Percentiles rank a stretch among this genome's conserved stretches.
Evolutionary conservation across 2,888 invertebrate genomes (phyloP).

Genomic region (Clistopyga incitator): DNA sequence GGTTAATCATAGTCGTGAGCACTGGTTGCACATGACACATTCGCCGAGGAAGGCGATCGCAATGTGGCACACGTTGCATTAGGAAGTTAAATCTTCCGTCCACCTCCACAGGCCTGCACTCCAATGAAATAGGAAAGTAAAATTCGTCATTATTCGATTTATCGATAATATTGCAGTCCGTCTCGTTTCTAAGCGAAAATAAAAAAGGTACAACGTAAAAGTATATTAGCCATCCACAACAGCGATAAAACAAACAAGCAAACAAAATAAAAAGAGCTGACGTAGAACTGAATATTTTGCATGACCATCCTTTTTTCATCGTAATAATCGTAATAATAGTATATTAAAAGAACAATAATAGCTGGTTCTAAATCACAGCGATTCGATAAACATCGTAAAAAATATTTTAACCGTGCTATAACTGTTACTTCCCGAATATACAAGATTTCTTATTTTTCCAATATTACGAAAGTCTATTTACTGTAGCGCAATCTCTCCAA

Average conservation of each 20-base stretch:
- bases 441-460: constrained; percentile 55
- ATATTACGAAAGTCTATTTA: constrained; percentile 37
- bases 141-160: constrained; percentile 19
- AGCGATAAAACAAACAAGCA: constrained; percentile 16
- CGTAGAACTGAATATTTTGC: constrained; percentile 15
- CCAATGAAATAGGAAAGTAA: constrained; percentile 9
- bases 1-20: constrained; percentile 90
- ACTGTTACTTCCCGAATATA: constrained; percentile 11
- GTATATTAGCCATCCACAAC: constrained; percentile 18
- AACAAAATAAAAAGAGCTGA: constrained; percentile 19
- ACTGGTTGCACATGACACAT: constrained; percentile 95
- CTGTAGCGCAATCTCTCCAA: constrained; percentile 20
- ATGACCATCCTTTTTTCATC: constrained; percentile 1
- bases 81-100: constrained; percentile 48
- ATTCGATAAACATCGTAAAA: not conserved
- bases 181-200: constrained; percentile 9
- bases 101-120: not conserved
- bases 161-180: constrained; percentile 3
- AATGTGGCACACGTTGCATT: constrained; percentile 93
- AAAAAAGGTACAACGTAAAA: constrained; percentile 9
- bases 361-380: constrained; percentile 1
- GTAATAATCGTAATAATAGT: constrained; percentile 11
- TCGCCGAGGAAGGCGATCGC: constrained; percentile 94
- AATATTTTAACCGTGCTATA: constrained; percentile 21
- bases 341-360: constrained; percentile 20